Percentiles rank a stretch among this genome's conserved stretches.
phyloP scores from a whole-genome alignment of 2,113 vertebrate species.

The Sardina pilchardus region DNA sequence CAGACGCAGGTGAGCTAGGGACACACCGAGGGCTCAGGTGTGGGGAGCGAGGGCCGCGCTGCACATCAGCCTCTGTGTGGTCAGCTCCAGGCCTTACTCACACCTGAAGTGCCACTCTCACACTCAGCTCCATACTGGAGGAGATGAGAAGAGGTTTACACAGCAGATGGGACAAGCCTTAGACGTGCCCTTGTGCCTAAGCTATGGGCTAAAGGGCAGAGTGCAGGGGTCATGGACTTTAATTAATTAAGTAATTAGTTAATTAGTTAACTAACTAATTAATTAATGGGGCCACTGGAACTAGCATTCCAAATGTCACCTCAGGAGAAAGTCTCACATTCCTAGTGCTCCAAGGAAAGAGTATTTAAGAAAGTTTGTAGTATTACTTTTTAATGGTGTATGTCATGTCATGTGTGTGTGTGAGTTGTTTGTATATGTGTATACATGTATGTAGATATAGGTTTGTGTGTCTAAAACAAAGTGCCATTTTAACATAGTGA shows the following conservation, averaged over 20 bases:
- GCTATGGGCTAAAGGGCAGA: neutral
- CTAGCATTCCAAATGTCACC: neutral
- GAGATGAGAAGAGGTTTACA: neutral
- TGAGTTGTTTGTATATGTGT: neutral
- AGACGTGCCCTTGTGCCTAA: neutral
- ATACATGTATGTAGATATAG: neutral
- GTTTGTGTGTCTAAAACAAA: neutral
- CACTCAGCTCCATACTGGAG: neutral
- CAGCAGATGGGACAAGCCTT: neutral
- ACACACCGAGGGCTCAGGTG: too few relatives aligned
- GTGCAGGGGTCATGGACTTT: neutral
- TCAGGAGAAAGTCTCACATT: neutral
- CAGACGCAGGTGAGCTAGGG: neutral
- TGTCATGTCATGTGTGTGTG: neutral
- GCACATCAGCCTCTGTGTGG: neutral
- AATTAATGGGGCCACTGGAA: neutral
- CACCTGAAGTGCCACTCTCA: neutral
- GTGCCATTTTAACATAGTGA: slow-evolving; percentile 52
- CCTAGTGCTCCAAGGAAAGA: neutral
- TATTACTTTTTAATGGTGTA: slow-evolving; percentile 1
- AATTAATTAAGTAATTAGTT: too few relatives aligned
- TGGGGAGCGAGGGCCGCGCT: neutral
- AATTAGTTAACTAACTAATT: too few relatives aligned
- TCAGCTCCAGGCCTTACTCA: neutral
- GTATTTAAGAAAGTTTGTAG: neutral